phyloP scores from a whole-genome alignment of 2,888 invertebrate genomes.

The Ophioninae sp. region DNA sequence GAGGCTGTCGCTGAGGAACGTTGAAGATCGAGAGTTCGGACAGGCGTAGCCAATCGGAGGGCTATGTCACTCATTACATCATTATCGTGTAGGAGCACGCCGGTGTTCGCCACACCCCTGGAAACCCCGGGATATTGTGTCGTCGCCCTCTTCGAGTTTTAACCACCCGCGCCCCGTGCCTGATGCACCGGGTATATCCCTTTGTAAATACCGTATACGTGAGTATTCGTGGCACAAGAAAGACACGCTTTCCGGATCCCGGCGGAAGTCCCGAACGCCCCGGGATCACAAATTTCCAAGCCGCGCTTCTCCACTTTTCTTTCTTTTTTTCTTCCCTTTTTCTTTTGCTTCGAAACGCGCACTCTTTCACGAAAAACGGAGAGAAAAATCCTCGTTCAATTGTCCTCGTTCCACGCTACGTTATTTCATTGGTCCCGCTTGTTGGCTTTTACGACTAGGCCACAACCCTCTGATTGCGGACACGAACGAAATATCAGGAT shows the following conservation, averaged over 20 bases:
- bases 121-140: conserved; percentile 63
- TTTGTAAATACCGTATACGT: conserved; percentile 26
- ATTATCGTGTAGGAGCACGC: conserved; percentile 73
- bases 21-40: conserved; percentile 57
- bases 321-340: too few relatives aligned
- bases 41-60: conserved; percentile 72
- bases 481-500: conserved; percentile 42
- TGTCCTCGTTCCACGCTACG: conserved; percentile 53
- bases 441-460: conserved; percentile 61
- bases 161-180: conserved; percentile 49
- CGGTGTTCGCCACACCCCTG: conserved; percentile 70
- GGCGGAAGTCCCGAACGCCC: conserved; percentile 34
- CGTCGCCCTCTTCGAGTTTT: conserved; percentile 58
- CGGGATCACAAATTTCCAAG: conserved; percentile 53
- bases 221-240: conserved; percentile 41
- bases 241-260: conserved; percentile 58
- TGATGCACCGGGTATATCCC: conserved; percentile 37
- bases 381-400: conserved; percentile 20
- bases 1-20: conserved; percentile 45
- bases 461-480: conserved; percentile 38
- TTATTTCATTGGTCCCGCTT: conserved; percentile 55
- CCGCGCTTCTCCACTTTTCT: neutral
- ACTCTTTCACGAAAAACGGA: conserved; percentile 12
- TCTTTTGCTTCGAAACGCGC: conserved; percentile 3
- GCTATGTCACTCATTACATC: conserved; percentile 75